Base-by-base conservation (phyloP, 2,888 invertebrate species). In the Octonoba sinensis region DNA sequence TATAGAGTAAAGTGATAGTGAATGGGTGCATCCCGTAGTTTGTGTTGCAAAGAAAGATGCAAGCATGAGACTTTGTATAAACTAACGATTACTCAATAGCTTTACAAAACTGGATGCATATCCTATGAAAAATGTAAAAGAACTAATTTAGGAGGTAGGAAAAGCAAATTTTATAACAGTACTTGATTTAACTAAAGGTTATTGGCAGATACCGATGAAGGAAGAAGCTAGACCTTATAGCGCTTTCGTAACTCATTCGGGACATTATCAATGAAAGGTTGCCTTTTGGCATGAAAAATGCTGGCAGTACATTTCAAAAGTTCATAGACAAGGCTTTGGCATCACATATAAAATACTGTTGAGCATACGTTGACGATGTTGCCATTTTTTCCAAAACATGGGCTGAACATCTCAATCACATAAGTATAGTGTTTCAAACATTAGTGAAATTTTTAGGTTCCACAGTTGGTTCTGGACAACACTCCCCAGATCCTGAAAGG, bases 141-240 rank as follows among this genome's bases (percentile, higher is more conserved):
- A 72, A 1, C 22, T 72, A 13, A 16, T 72, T 27, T 60, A 49
- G 22, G 71, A 49, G 15, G 47, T 72, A 6, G 27, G 71, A 20
- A 60, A 49, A 24, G 62, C 27, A 16, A 8, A 49, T 20, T 60
- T 62, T 16, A 62, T 72, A 1, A 47, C 59, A 3, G 47, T 49
- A 1, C 24, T 72, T 11, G 62, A 72, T 22, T 15, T 72, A n/a
- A 49, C 51, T 3, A 27, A 72, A 24, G 60, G 49, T 1, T 36
- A 49, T 18, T 72, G 62, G 51, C 20, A 62, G 22, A 49, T 69
- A 3, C 56, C 69, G 27, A n/a, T 18, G 51, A 47, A 71, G n/a
- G 49, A 22, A n/a, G 20, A 62, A 44, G 18, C 62, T 0, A 72
- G 62, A 49, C 24, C 60, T 12, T 72, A n/a, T 11, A 47, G 18